Base-by-base conservation (phyloP, 2,888 invertebrate species). In the Diadegma fenestrale region DNA sequence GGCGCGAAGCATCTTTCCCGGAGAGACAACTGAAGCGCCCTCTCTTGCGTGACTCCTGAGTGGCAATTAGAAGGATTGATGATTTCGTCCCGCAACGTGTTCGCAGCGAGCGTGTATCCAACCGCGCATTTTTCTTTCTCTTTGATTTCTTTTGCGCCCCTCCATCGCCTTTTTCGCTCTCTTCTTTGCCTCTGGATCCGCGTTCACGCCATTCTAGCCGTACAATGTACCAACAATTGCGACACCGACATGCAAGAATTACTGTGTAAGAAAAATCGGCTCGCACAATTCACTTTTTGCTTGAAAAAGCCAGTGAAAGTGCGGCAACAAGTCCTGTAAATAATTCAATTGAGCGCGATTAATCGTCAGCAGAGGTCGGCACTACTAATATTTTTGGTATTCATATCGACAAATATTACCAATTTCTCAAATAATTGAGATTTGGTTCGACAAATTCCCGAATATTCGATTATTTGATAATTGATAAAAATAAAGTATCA, bases 21-120 rank as follows among this genome's bases (percentile, higher is more conserved):
- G 48, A 72, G 79, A 80, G 76, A 82, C 80, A 88, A 87, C 80
- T 87, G 76, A 72, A 80, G 85, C 87, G 88, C 79, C 87, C 68
- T 69, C 61, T 61, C 37, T 85, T 82, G 88, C 89, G 88, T 88
- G 89, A 89, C 89, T 89, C 81, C 87, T 82, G 89, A 90, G 90
- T 92, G 92, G 91, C 91, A 91, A 91, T 91, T 91, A 92, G 90
- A 90, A 91, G 90, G 92, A 91, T 91, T 92, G 91, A 91, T 91
- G 92, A 91, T 91, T 90, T 85, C 87, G 88, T 87, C 85, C 79
- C 84, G n/a, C n/a, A 82, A 83, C 80, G 82, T 85, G 85, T 85
- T n/a, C n/a, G 85, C 75, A 72, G 71, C 37, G 73, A 68, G 22
- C 58, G 66, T 72, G 22, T 51, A 73, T 26, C 71, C 64, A 79